Conservation (phyloP, 2,113 vertebrate genomes). For the Colius striatus region DNA sequence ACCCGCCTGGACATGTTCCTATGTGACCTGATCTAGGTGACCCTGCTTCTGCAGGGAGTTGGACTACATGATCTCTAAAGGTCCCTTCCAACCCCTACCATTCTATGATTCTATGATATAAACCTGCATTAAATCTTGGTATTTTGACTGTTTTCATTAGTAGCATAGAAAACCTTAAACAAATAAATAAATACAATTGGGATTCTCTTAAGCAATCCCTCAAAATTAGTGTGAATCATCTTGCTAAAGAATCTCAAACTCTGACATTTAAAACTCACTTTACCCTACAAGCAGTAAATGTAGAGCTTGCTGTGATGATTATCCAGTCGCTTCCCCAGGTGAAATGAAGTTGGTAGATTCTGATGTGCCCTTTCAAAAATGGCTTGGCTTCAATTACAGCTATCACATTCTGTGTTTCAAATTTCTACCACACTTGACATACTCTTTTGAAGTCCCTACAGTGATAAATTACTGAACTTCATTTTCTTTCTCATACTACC, state of each 20-base stretch:
- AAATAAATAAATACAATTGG: not conserved
- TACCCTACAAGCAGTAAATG: not conserved
- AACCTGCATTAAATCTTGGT: not conserved
- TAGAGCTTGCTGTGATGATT: not conserved
- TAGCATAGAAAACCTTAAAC: not conserved
- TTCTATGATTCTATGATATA: too few species aligned
- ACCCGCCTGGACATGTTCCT: too few species aligned
- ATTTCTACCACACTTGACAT: not conserved
- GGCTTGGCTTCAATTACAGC: not conserved
- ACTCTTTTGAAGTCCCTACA: not conserved
- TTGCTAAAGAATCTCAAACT: not conserved
- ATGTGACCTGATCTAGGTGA: too few species aligned
- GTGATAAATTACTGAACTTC: not conserved
- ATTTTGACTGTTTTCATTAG: not conserved
- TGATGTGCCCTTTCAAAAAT: constrained; percentile 33
- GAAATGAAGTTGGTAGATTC: not conserved
- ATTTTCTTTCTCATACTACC: not conserved
- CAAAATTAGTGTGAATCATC: not conserved
- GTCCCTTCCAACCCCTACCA: too few species aligned
- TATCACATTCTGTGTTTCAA: not conserved
- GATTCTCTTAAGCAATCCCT: not conserved
- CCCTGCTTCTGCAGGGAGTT: too few species aligned
- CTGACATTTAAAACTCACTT: not conserved
- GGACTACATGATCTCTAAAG: too few species aligned
- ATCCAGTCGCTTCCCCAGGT: not conserved